Base-by-base conservation (phyloP, 2,888 invertebrate genomes). In the Argynnis bischoffii region DNA sequence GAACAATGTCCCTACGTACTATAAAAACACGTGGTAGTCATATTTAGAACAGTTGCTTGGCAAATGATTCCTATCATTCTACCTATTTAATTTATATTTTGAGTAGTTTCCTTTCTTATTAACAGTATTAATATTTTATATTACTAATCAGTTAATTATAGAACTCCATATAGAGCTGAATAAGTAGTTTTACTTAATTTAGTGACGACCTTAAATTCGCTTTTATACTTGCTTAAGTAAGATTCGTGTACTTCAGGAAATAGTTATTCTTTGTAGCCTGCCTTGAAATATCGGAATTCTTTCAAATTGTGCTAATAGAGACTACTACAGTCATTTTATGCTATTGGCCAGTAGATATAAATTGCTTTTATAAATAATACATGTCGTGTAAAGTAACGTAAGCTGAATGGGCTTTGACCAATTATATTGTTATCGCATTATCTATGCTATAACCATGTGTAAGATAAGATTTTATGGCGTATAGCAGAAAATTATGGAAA, bases 21-120 rank as follows among this genome's bases (percentile, higher is more conserved):
- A 66, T 67, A 59, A 68, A 67, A 69, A 80, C 89, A 90, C 90
- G 90, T 90, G 91, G 86, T 82, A 67, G 72, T 75, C 86, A 85
- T 78, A 84, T 83, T 82, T 86, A 85, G 83, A 84, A 70, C 78
- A 78, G 79, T 78, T 76, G 76, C 77, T 72, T 76, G 64, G 72
- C 73, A 60, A 64, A 26, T 46, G 56, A 46, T 56, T 15, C 21
- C 21, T 8, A 15, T 47, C 3, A 47, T 8, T 57, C 47, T 3
- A 46, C 18, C 21, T 57, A 1, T 15, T 21, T 46, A 18, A 18
- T 21, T 47, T 6, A 15, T 26, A 15, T n/a, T 8, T 21, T 21
- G n/a, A 6, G 8, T 11, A 15, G 15, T n/a, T 15, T 21, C 18
- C 21, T 6, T 57, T 21, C 47, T 47, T 18, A 21, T 21, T 21